A percentile compares a stretch with the other conserved stretches of the same genome.
phyloP scores from a whole-genome alignment of 2,888 invertebrate species.

The Agonopterix alstromeriana region DNA sequence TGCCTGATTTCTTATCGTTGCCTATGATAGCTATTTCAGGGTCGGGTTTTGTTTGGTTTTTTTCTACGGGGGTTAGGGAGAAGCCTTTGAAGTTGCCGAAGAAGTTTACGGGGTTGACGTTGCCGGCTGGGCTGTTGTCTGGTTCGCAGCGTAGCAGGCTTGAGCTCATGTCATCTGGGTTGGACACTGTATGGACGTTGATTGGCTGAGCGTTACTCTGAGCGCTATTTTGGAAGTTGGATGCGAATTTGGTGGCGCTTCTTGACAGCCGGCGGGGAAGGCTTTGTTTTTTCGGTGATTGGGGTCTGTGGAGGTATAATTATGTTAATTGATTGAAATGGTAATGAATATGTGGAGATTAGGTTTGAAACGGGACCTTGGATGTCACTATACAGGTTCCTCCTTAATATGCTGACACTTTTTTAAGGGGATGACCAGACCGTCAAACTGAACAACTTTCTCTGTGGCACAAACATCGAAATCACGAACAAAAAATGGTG shows the following conservation, averaged over 20 bases:
- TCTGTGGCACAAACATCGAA: too few relatives aligned
- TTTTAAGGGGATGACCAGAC: too few relatives aligned
- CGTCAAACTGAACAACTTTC: too few relatives aligned
- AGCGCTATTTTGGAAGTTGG: conserved; percentile 57
- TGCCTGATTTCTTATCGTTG: conserved; percentile 11
- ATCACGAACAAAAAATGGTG: too few relatives aligned
- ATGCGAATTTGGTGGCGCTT: conserved; percentile 65
- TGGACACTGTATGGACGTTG: conserved; percentile 73
- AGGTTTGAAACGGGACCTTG: too few relatives aligned
- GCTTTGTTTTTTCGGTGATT: conserved; percentile 65
- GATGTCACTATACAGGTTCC: too few relatives aligned
- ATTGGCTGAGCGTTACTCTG: conserved; percentile 49
- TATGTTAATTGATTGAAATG: too few relatives aligned
- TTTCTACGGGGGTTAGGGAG: conserved; percentile 81
- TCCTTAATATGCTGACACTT: too few relatives aligned
- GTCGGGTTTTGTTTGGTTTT: conserved; percentile 36
- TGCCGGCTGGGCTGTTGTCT: conserved; percentile 61
- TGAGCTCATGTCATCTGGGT: conserved; percentile 84
- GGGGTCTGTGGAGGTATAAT: conserved; percentile 34
- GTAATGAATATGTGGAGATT: too few relatives aligned
- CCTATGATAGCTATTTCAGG: conserved; percentile 16
- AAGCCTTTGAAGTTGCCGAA: conserved; percentile 94
- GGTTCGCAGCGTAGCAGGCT: conserved; percentile 78
- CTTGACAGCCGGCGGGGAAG: conserved; percentile 62
- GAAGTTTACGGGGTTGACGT: conserved; percentile 78